Base-by-base conservation (phyloP, 2,797 vertebrate genomes). In the Chaetodon trifasciatus region DNA sequence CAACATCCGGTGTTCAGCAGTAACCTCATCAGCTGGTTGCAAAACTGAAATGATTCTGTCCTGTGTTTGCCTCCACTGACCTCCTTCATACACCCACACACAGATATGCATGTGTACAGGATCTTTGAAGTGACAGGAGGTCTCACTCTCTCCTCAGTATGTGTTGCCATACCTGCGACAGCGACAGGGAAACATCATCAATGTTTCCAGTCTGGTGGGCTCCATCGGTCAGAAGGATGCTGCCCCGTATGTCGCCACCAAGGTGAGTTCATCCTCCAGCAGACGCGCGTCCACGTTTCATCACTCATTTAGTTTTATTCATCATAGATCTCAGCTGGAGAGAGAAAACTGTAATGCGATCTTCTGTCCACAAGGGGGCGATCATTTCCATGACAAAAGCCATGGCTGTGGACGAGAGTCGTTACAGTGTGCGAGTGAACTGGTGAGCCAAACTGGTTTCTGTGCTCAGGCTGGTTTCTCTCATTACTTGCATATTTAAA, bases 361-460 rank as follows among this genome's bases (percentile, higher is more conserved):
- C 0, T 50, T 53, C 74, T 57, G n/a, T 74, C 93, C 93, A 91
- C 82, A 69, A 97, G 96, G 97, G 96, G 75, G 96, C 96, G 28
- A 93, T 97, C 2, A 90, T 92, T 6, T 92, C 96, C 64, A 96
- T 97, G 96, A 97, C 96, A 17, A 97, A 97, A 92, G 96, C 96
- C 0, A 95, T 97, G 96, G 96, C 97, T 67, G 92, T 97, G 63
- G 97, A 97, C 72, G 97, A 97, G 91, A 96, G 97, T 82, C 91
- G 79, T 11, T 69, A 95, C 75, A 92, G 92, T 0, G 96, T 97
- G 47, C 82, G 96, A 60, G 95, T 97, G 1, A 97, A 97, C 93
- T 95, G 96, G 97, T 97, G 86, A 96, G 95, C 15, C 1, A 4
- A 37, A 52, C 40, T 58, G 42, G 37, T 49, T 0, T 2, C 6